Evolutionary conservation across 2,888 invertebrate genomes (phyloP).

Genomic region (Caenorhabditis japonica): DNA sequence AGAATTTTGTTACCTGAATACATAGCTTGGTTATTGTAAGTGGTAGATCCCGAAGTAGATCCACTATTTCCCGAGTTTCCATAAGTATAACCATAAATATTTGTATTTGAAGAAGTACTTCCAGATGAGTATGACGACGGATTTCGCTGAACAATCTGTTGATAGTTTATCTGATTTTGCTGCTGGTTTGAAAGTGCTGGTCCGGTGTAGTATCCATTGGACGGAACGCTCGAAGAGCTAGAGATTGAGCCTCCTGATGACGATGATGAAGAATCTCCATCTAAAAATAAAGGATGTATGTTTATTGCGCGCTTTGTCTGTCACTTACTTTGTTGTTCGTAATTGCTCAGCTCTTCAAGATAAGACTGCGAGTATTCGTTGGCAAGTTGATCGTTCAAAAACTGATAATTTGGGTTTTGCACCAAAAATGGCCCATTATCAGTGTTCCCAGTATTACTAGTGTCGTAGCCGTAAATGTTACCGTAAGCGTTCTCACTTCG

Average conservation of each 20-base stretch:
- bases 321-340: constrained; percentile 35
- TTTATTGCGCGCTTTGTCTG: too few species aligned
- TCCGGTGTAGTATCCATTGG: constrained; percentile 47
- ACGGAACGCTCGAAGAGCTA: constrained; percentile 40
- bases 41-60: constrained; percentile 10
- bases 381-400: constrained; percentile 57
- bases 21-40: constrained; percentile 36
- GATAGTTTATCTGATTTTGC: constrained; percentile 63
- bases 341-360: constrained; percentile 31
- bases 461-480: constrained; percentile 65
- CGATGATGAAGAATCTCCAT: neutral
- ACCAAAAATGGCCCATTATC: constrained; percentile 45
- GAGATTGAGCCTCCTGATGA: constrained; percentile 12
- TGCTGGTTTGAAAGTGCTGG: constrained; percentile 57
- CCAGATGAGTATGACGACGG: constrained; percentile 16
- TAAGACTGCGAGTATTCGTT: constrained; percentile 57
- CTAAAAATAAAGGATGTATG: constrained; percentile 6
- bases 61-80: constrained; percentile 15
- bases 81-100: constrained; percentile 50
- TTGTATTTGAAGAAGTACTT: constrained; percentile 16
- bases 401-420: constrained; percentile 62
- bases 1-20: constrained; percentile 38
- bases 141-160: constrained; percentile 55
- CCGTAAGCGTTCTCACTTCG: constrained; percentile 29
- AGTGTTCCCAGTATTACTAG: constrained; percentile 33